Base-by-base conservation (phyloP, 2,797 vertebrate species). In the Manis javanica region DNA sequence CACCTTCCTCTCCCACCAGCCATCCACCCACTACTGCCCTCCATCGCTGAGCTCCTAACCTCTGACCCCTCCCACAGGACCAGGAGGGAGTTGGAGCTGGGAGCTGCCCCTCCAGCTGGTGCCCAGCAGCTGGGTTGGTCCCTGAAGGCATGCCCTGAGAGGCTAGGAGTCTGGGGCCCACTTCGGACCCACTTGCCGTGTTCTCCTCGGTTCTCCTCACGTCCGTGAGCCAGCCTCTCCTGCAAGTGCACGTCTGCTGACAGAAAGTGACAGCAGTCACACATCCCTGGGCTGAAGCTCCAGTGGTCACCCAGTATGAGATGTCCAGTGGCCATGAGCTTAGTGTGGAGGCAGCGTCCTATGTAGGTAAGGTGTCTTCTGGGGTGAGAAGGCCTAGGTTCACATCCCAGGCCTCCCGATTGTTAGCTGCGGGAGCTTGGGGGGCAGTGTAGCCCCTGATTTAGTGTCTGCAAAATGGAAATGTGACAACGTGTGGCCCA, bases 311-410 rank as follows among this genome's bases (percentile, higher is more conserved):
- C 23, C 63, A 51, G 21, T 19, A 78, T 21, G 11, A 72, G 14
- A 15, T 5, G 31, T 29, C 8, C 37, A 46, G 19, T 21, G 12
- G 39, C 1, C 2, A n/a, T 15, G 1, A 24, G 34, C 0, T 1
- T 26, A 11, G 10, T 14, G 23, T 23, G 53, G 53, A 49, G 46
- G 4, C 8, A 31, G 46, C 8, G 29, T 63, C 3, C 18, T 49
- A 21, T 2, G 1, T 66, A 19, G 13, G 3, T 21, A 2, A 42
- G 49, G 23, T 31, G 42, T 29, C 61, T 49, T 39, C 53, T 29
- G 5, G 14, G 79, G 31, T 53, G 15, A 31, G 29, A 39, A 6
- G 51, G 4, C 37, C 49, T 21, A 2, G 59, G 23, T 5, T 78
- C 53, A 23, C 7, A 31, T 14, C 69, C 31, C 69, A 6, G 5